Percentiles rank a stretch among this genome's conserved stretches.
Evolutionary conservation across 2,888 invertebrate genomes (phyloP).

Genomic region (Octonoba sinensis): DNA sequence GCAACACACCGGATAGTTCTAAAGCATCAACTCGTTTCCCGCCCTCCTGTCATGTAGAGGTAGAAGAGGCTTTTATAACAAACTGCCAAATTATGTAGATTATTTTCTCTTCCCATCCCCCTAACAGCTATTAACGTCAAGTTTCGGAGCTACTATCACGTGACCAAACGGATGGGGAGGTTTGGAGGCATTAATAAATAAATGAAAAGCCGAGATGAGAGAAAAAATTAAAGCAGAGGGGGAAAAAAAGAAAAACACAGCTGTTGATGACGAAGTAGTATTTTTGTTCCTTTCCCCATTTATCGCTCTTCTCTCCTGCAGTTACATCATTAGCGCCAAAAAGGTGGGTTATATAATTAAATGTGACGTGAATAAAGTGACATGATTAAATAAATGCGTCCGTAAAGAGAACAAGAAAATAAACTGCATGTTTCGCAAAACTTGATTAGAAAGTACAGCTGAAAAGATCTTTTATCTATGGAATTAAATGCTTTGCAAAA

Average conservation of each 20-base stretch:
- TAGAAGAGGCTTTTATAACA: conserved; percentile 1
- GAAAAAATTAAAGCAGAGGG: not conserved
- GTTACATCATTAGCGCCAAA: conserved; percentile 25
- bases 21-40: not conserved
- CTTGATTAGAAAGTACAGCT: no score
- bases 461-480: no score
- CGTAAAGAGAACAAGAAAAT: no score
- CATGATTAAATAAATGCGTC: conserved; percentile 21
- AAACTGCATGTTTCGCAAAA: no score
- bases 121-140: conserved; percentile 51
- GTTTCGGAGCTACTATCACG: conserved; percentile 27
- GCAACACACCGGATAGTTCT: conserved; percentile 8
- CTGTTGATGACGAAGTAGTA: conserved; percentile 46
- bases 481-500: no score
- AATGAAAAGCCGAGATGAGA: not conserved
- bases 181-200: conserved; percentile 35
- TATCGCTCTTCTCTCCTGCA: not conserved
- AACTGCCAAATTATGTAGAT: conserved; percentile 55
- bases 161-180: conserved; percentile 4
- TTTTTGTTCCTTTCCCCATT: conserved; percentile 14
- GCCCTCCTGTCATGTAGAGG: conserved; percentile 3
- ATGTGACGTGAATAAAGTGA: conserved; percentile 35
- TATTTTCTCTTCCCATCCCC: conserved; percentile 29
- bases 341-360: conserved; percentile 37
- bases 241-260: conserved; percentile 18